Evolutionary conservation across 2,888 invertebrate species (phyloP), one percentile per base, ranked within the genome.

Genomic region (Clistopyga incitator): DNA sequence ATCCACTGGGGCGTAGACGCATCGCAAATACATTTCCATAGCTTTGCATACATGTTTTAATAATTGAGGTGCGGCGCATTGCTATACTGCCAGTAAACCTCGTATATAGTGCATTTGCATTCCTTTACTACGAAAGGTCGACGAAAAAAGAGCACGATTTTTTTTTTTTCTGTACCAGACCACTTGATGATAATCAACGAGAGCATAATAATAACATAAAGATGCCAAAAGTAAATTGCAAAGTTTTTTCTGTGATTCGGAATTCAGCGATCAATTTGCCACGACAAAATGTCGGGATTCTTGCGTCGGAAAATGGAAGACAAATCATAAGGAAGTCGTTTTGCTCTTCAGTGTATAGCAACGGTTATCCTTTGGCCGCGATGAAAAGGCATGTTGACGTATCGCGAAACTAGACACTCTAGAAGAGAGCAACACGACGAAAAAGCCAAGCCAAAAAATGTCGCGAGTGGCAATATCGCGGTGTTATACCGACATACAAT

Each of bases 11-110:
- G 83, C 86, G 86, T 87, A 88, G 86, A 87, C 88, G 89, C 88
- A 89, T 89, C 86, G 89, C 88, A 90, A 90, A 91, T 90, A 90
- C 88, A 91, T 92, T 92, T 90, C 90, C 92, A 92, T 92, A 91
- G 90, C 84, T 92, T 92, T 91, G 92, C 92, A 92, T 92, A 90
- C 89, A 91, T 90, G 92, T 92, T 91, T 92, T 92, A 90, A 92
- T 91, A 92, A 92, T 91, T 90, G 90, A 90, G 88, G 47, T 64
- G 77, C 74, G 61, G 72, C 70, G 38, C 65, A 79, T 79, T 70
- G 80, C 77, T 70, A 38, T 56, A 56, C 75, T 50, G 71, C 71
- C 38, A 18, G 78, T 64, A 82, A 77, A 83, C 74, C 76, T 81
- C 59, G 29, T 54, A n/a, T 61, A 54, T 18, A 29, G 47, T 34